These are phyloP conservation scores for Rhodophaea formosa DNA, from an alignment of 2,888 invertebrate species.

Conservation along the genomic window DNA sequence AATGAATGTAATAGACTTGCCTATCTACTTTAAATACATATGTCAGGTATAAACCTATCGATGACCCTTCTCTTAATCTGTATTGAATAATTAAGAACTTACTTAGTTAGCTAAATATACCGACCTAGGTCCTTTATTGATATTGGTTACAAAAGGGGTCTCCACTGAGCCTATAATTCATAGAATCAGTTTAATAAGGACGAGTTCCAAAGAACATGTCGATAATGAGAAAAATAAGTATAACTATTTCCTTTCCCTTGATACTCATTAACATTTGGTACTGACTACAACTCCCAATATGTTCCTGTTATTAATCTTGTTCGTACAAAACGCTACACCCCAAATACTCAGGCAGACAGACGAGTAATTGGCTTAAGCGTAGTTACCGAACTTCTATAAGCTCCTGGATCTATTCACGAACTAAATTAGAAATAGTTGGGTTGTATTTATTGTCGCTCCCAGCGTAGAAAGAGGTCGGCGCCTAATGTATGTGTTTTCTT, in stretches of 20 bases:
- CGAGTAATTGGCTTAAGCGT: slow-evolving; percentile 6
- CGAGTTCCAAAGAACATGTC: too few species aligned
- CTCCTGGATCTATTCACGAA: slow-evolving; percentile 9
- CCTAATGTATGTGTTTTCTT: slow-evolving; percentile 16
- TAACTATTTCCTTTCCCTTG: neutral
- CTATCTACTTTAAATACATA: too few species aligned
- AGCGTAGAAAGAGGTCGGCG: slow-evolving; percentile 10
- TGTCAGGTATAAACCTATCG: too few species aligned
- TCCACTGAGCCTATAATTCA: too few species aligned
- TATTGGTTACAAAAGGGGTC: too few species aligned
- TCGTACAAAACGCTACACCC: neutral
- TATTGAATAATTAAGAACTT: too few species aligned
- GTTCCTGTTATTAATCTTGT: neutral
- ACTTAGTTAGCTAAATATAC: too few species aligned
- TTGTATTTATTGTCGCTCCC: slow-evolving; percentile 14
- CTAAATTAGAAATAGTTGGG: slow-evolving; percentile 19
- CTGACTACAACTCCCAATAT: neutral
- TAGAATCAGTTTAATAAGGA: too few species aligned
- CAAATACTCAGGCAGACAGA: neutral
- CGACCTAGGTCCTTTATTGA: too few species aligned
- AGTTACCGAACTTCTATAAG: slow-evolving; percentile 13
- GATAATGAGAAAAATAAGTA: too few species aligned
- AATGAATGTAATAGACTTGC: too few species aligned
- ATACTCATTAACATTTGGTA: neutral
- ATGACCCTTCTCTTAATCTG: too few species aligned